These are phyloP conservation scores for Ernsta delagoae DNA, from an alignment of 2,888 invertebrate species.

Conservation along the genomic window DNA sequence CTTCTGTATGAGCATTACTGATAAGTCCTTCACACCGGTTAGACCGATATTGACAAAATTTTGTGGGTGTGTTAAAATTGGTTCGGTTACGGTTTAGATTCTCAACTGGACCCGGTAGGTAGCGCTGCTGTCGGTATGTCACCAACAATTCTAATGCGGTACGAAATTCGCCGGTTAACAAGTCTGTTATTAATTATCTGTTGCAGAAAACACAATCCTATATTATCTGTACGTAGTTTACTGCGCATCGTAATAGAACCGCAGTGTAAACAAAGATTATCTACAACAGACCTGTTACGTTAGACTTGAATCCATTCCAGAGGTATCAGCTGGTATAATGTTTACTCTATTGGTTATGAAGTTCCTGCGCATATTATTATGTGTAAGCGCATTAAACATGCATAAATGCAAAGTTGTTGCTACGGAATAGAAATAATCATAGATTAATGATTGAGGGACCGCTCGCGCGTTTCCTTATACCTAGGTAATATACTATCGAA, in stretches of 20 bases:
- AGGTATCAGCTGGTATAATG: neutral
- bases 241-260: neutral
- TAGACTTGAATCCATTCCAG: neutral
- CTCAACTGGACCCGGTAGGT: no score
- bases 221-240: neutral
- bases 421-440: neutral
- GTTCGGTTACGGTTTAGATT: no score
- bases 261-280: neutral
- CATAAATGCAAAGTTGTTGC: constrained; percentile 1
- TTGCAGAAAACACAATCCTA: neutral
- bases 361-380: neutral
- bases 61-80: no score
- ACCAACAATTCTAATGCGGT: no score
- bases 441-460: no score
- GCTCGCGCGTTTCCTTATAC: no score
- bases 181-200: neutral
- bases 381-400: neutral
- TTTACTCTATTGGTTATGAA: neutral
- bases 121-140: no score
- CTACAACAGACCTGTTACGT: constrained; percentile 4
- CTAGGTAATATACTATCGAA: no score
- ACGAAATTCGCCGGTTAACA: no score
- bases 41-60: no score
- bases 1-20: no score
- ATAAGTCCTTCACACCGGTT: no score